A percentile compares a stretch with the other conserved stretches of the same genome.
These are phyloP conservation scores for Furcula furcula DNA, from an alignment of 2,888 invertebrate genomes.

Conservation along the genomic window DNA sequence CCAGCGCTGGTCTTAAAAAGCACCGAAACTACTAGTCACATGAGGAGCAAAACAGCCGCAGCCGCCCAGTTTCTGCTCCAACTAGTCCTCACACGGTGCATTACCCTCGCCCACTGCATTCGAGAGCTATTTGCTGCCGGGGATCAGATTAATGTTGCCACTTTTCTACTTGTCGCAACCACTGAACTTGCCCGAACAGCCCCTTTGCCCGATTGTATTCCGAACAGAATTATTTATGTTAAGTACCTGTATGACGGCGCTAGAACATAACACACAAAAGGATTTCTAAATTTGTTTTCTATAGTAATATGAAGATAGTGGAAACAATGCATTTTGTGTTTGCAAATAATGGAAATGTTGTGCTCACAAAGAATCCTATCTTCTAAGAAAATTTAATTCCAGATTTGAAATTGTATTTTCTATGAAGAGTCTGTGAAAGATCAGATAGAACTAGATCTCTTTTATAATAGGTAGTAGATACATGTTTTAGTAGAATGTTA, in stretches of 20 bases:
- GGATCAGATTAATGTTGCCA: conserved; percentile 79
- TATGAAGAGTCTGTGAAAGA: background rate
- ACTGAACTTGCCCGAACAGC: conserved; percentile 42
- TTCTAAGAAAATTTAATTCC: conserved; percentile 3
- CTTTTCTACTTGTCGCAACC: conserved; percentile 74
- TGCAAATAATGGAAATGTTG: background rate
- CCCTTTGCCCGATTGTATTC: conserved; percentile 35
- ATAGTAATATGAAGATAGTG: background rate
- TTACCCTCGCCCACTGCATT: conserved; percentile 74
- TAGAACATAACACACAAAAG: conserved; percentile 2
- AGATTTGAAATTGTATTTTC: conserved; percentile 5
- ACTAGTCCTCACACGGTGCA: conserved; percentile 70
- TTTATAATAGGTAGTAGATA: background rate
- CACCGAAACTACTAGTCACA: conserved; percentile 10
- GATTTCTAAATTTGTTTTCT: background rate
- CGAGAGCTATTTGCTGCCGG: conserved; percentile 72
- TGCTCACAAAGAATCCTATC: background rate
- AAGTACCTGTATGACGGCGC: conserved; percentile 1
- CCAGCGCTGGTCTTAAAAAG: too few relatives aligned
- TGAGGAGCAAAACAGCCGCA: conserved; percentile 41
- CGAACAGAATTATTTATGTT: conserved; percentile 22
- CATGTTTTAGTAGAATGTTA: background rate
- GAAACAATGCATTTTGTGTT: background rate
- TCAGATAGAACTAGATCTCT: background rate
- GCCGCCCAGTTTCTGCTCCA: conserved; percentile 65